Evolutionary conservation across 1,140 invertebrate species (phyloP).

Genomic region (Hyles euphorbiae): DNA sequence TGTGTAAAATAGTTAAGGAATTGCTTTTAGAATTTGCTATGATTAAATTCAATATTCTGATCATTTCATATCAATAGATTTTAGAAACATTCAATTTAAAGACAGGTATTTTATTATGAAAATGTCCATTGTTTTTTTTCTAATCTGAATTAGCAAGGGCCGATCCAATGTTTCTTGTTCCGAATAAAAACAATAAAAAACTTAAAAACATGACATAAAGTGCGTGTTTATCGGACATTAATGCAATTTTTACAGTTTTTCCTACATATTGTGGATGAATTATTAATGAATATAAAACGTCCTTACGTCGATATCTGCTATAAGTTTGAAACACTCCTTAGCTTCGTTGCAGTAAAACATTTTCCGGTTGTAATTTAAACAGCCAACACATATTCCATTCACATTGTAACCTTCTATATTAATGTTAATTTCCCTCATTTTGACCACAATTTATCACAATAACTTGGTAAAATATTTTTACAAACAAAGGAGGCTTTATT

Average conservation of each 20-base stretch:
- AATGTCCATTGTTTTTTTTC: not conserved
- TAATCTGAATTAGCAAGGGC: conserved; percentile 26
- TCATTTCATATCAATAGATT: no score
- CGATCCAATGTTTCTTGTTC: conserved; percentile 55
- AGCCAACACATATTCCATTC: conserved; percentile 64
- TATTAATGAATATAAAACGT: not conserved
- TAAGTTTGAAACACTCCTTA: conserved; percentile 46
- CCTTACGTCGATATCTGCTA: conserved; percentile 64
- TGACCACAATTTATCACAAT: conserved; percentile 21
- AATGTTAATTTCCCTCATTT: conserved; percentile 66
- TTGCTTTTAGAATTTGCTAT: no score
- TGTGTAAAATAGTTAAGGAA: no score
- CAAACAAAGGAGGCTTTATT: conserved; percentile 50
- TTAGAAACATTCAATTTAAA: no score
- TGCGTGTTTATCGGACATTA: not conserved
- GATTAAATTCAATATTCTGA: no score
- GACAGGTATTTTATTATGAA: no score
- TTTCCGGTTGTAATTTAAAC: conserved; percentile 57
- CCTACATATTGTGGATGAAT: not conserved
- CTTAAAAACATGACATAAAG: conserved; percentile 3
- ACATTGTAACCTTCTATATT: conserved; percentile 70
- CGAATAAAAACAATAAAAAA: conserved; percentile 17
- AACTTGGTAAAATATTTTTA: conserved; percentile 35
- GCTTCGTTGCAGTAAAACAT: conserved; percentile 49
- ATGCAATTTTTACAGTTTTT: not conserved